These are phyloP conservation scores for Patagioenas fasciata DNA, from an alignment of 2,113 vertebrate species.

Conservation along the genomic window DNA sequence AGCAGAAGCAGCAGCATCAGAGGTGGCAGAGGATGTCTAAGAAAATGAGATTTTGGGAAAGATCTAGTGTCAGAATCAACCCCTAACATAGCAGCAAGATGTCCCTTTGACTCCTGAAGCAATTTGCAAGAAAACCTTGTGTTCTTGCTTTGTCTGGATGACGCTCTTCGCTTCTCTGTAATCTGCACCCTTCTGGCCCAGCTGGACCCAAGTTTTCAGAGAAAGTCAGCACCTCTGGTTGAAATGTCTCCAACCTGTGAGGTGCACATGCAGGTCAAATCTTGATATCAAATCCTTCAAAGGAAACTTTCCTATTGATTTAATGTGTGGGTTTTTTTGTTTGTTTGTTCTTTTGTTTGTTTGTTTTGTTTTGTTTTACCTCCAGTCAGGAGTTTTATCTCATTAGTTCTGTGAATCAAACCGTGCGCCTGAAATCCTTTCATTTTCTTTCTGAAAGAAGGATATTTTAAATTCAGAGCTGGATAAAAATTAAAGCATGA, in stretches of 20 bases:
- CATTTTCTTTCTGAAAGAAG: not conserved
- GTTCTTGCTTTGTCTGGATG: not conserved
- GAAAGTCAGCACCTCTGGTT: not conserved
- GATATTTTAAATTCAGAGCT: not conserved
- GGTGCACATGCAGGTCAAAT: not conserved
- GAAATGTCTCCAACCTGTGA: not conserved
- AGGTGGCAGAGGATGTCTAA: not conserved
- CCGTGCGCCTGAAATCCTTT: not conserved
- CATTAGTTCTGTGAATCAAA: slow-evolving; percentile 14
- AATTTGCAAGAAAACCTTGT: not conserved
- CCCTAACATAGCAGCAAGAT: not conserved
- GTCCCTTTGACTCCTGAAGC: not conserved
- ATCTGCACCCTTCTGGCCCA: not conserved
- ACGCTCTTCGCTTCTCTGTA: not conserved
- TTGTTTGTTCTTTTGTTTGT: too few relatives aligned
- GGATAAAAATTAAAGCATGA: slow-evolving; percentile 12
- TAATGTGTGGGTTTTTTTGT: not conserved
- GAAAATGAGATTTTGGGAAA: not conserved
- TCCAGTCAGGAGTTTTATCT: not conserved
- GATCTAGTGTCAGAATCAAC: not conserved
- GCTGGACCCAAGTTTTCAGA: not conserved
- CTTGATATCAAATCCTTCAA: not conserved
- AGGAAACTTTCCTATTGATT: not conserved
- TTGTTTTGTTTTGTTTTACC: not conserved
- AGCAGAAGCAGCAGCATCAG: not conserved